Conservation (phyloP, 2,888 invertebrate genomes). For the Melikaiella ostensackeni region DNA sequence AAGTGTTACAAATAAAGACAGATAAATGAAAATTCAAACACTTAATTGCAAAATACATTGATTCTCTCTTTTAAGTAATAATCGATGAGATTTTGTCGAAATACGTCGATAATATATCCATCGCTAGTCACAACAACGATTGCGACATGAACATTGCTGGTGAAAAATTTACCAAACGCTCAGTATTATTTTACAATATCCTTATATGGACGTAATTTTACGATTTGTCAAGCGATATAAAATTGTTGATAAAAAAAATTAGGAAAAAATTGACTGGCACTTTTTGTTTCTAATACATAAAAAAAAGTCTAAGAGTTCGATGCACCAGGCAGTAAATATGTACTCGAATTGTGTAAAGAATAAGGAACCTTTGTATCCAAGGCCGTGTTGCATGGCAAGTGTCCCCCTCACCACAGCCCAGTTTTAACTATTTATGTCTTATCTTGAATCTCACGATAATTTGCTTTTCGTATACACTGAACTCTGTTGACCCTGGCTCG, state of each 20-base stretch:
- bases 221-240: background rate
- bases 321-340: background rate
- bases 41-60: background rate
- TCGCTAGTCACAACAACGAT: conserved; percentile 32
- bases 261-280: background rate
- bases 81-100: conserved; percentile 30
- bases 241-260: background rate
- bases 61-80: conserved; percentile 4
- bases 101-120: conserved; percentile 7
- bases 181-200: background rate
- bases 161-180: background rate
- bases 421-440: conserved; percentile 20
- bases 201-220: background rate
- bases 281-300: background rate
- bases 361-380: conserved; percentile 6
- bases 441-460: conserved; percentile 38
- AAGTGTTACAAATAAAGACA: background rate
- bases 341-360: background rate
- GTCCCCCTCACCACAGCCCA: no score
- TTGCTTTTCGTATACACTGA: conserved; percentile 37
- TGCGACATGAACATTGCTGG: background rate
- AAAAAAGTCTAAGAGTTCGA: background rate
- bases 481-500: conserved; percentile 31
- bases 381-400: background rate
- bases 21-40: background rate